Percentiles rank a stretch among this genome's conserved stretches.
Evolutionary conservation across 1,140 invertebrate species (phyloP).

Genomic region (Idris sp.): DNA sequence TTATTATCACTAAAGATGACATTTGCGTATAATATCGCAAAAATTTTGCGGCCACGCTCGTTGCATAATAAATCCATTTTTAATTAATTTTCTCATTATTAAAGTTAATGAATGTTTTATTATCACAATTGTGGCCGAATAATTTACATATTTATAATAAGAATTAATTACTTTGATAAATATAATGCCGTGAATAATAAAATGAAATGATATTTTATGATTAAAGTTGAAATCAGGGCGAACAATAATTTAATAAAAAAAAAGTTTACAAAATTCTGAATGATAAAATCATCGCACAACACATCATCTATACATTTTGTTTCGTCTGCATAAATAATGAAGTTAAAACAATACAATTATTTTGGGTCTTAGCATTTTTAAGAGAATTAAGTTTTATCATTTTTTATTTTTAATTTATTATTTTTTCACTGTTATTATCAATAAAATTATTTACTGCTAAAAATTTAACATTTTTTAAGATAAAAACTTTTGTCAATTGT

Average conservation of each 20-base stretch:
- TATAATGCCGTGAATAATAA: conserved; percentile 31
- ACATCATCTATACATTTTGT: conserved; percentile 23
- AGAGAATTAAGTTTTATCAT: too few species aligned
- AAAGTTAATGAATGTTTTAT: conserved; percentile 47
- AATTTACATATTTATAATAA: conserved; percentile 59
- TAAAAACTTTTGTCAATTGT: conserved; percentile 7
- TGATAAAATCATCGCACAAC: conserved; percentile 53
- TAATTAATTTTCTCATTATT: conserved; percentile 51
- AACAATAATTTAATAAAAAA: conserved; percentile 53
- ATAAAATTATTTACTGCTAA: too few species aligned
- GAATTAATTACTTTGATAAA: conserved; percentile 56
- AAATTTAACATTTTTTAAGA: neutral
- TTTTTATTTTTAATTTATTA: too few species aligned
- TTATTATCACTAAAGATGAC: conserved; percentile 10
- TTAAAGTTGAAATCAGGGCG: conserved; percentile 52
- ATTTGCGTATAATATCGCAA: conserved; percentile 17
- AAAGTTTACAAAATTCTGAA: too few species aligned
- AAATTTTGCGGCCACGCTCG: conserved; percentile 14
- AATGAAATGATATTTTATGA: conserved; percentile 52
- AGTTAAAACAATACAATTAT: conserved; percentile 39
- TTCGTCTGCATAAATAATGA: conserved; percentile 37
- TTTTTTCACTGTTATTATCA: too few species aligned
- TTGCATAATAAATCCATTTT: conserved; percentile 46
- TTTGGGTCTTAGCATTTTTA: too few species aligned
- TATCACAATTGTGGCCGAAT: conserved; percentile 40